These are phyloP conservation scores for Florisuga fusca DNA, from an alignment of 2,797 vertebrate genomes.

Conservation along the genomic window DNA sequence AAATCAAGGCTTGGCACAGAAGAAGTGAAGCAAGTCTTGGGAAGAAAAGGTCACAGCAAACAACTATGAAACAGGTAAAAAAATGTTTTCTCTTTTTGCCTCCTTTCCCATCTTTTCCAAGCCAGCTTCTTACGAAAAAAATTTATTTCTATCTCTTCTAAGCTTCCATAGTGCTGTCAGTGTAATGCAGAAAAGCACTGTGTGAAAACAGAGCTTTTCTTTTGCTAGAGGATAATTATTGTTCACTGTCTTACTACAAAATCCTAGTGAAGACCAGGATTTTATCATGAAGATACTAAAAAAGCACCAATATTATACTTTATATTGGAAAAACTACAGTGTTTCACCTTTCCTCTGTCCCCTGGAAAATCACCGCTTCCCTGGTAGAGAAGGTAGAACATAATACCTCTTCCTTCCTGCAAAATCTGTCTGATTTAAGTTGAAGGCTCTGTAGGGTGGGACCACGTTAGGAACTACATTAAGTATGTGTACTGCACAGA, in stretches of 20 bases:
- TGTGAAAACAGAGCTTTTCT: conserved; percentile 24
- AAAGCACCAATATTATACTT: not conserved
- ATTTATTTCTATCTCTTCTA: conserved; percentile 14
- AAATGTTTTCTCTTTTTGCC: not conserved
- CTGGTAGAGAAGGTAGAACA: not conserved
- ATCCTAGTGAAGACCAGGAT: not conserved
- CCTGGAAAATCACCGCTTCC: not conserved
- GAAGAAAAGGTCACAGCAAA: conserved; percentile 38
- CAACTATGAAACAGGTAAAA: conserved; percentile 27
- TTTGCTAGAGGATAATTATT: conserved; percentile 19
- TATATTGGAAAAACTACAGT: not conserved
- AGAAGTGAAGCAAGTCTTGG: not conserved
- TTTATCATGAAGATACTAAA: conserved; percentile 1
- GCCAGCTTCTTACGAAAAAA: conserved; percentile 31
- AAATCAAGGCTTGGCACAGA: not conserved
- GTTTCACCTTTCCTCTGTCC: not conserved
- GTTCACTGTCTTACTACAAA: not conserved
- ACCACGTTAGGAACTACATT: not conserved
- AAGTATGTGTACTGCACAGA: not conserved
- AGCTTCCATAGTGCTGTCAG: conserved; percentile 9
- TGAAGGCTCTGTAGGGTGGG: not conserved
- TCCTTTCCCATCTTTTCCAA: not conserved
- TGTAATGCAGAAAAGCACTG: not conserved
- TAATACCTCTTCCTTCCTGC: not conserved
- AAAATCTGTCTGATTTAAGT: not conserved